phyloP scores from a whole-genome alignment of 2,113 vertebrate genomes.

The Nettapus auritus region DNA sequence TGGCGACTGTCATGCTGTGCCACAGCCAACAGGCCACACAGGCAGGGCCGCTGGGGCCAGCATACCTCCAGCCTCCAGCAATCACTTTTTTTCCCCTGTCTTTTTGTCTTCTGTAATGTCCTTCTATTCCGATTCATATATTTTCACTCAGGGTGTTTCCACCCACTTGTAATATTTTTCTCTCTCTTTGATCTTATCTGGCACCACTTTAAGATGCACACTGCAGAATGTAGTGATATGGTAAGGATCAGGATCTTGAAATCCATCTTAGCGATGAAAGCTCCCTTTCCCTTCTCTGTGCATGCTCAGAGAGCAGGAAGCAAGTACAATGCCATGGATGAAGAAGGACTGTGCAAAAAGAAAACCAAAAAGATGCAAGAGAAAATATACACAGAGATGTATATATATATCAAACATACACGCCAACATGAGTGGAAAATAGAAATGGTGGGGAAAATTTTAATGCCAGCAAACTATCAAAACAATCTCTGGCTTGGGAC shows the following conservation, averaged over 20 bases:
- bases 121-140: background rate
- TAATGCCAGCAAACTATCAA: background rate
- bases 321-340: background rate
- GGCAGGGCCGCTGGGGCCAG: background rate
- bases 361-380: background rate
- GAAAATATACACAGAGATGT: background rate
- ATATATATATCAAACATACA: background rate
- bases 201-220: background rate
- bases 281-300: background rate
- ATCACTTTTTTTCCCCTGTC: rapidly evolving
- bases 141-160: background rate
- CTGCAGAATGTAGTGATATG: background rate
- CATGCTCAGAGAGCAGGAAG: background rate
- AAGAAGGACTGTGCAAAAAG: background rate
- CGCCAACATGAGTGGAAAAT: background rate
- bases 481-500: background rate
- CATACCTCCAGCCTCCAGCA: background rate
- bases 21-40: background rate
- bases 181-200: background rate
- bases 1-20: background rate
- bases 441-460: background rate
- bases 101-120: background rate
- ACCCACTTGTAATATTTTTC: background rate
- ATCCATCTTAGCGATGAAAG: background rate
- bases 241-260: background rate